phyloP scores from a whole-genome alignment of 2,888 invertebrate species.

The Glaucopsyche alexis region DNA sequence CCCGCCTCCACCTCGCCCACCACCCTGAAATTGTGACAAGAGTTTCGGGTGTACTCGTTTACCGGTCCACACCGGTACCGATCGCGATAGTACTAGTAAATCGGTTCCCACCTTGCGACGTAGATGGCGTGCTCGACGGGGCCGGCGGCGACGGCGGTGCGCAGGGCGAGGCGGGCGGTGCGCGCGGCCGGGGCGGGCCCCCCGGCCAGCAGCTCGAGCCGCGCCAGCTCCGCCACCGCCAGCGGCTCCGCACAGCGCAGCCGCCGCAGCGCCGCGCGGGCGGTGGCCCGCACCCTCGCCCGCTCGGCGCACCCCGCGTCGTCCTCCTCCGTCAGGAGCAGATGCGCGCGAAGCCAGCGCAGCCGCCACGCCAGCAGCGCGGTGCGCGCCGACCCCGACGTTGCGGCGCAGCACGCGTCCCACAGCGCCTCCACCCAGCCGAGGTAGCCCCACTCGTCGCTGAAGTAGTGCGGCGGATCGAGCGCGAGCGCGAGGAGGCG shows the following conservation, averaged over 20 bases:
- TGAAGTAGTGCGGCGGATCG: constrained; percentile 62
- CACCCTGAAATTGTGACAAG: constrained; percentile 37
- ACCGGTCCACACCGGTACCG: background rate
- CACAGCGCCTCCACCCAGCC: constrained; percentile 44
- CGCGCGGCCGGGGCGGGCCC: constrained; percentile 18
- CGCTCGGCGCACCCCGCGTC: constrained; percentile 37
- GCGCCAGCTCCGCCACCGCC: constrained; percentile 56
- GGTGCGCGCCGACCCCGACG: constrained; percentile 43
- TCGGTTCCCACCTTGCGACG: background rate
- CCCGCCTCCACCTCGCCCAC: constrained; percentile 44
- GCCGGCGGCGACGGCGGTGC: background rate
- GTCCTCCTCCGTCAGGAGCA: constrained; percentile 43
- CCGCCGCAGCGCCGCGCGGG: constrained; percentile 41
- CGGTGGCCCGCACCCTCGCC: constrained; percentile 39
- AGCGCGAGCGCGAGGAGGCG: constrained; percentile 46
- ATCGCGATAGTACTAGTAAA: background rate
- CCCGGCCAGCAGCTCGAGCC: constrained; percentile 47
- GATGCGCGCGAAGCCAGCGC: constrained; percentile 60
- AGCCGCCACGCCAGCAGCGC: constrained; percentile 63
- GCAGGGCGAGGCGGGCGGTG: constrained; percentile 17
- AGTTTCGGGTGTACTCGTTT: background rate
- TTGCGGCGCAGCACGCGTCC: constrained; percentile 45
- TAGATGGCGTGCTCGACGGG: constrained; percentile 20
- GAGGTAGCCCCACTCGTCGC: constrained; percentile 52
- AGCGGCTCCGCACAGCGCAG: constrained; percentile 43